Base-by-base conservation (phyloP, 2,797 vertebrate genomes). In the Falco biarmicus region DNA sequence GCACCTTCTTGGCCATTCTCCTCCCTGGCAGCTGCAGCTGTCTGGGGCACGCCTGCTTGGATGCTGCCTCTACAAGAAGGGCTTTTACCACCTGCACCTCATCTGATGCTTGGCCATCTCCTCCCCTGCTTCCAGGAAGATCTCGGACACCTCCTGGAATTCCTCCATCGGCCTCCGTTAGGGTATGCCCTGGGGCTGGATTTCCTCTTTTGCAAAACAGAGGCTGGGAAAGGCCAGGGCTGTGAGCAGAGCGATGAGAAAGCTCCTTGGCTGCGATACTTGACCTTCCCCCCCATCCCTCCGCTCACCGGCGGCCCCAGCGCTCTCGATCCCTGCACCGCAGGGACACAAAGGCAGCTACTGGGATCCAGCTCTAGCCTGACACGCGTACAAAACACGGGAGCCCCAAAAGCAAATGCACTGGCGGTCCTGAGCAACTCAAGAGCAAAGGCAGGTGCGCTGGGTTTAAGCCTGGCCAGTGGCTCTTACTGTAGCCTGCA, bases 121-220 rank as follows among this genome's bases (percentile, higher is more conserved):
- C 50, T 37, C 15, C 3, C 93, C 15, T 0, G 48, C 15, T 6
- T 45, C 56, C 6, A 96, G 85, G 24, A 82, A 43, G 17, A 32
- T 65, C 66, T 84, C 32, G 7, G 97, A 97, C 26, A 95, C 94
- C 2, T 80, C 56, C 9, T 68, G 97, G 61, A 98, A 93, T 50
- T 98, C 96, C 75, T 96, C 93, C 86, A 98, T 65, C 73, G 98
- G 88, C n/a, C 26, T 57, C 65, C 71, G 71, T 13, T 13, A 68
- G 43, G 47, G 31, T 98, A 95, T 28, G 76, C 47, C 26, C 92
- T 88, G 48, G 83, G 82, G 53, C 59, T 97, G 65, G 94, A 79
- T 2, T 86, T 75, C 9, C 15, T 93, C 71, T 51, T 43, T 17
- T 41, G 81, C 87, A 98, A 53, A 41, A 96, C 70, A 1, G 95